Evolutionary conservation across 1,140 invertebrate genomes (phyloP).

Genomic region (Ptiloglossa arizonensis): DNA sequence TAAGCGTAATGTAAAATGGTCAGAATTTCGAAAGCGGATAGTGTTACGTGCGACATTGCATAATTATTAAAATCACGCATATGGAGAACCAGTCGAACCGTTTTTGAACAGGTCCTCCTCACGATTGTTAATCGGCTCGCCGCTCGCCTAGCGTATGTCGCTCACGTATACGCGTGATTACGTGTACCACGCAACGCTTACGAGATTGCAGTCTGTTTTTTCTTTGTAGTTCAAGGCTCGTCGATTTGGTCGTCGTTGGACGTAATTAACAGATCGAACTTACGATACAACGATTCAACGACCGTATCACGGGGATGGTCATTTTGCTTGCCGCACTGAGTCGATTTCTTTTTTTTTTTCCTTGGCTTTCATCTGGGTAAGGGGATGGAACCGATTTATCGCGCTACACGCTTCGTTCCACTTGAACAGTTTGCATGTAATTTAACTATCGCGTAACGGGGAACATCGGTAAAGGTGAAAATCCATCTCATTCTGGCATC

Average conservation of each 20-base stretch:
- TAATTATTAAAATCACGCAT: neutral
- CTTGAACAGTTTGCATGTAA: slow-evolving; percentile 15
- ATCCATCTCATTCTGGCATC: neutral
- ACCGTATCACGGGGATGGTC: neutral
- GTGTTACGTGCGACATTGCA: neutral
- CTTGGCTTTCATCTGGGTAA: neutral
- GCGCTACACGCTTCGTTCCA: slow-evolving; percentile 24
- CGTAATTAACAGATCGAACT: slow-evolving; percentile 25
- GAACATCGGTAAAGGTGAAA: neutral
- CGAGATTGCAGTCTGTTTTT: slow-evolving; percentile 15
- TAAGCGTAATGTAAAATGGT: too few species aligned
- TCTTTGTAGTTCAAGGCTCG: slow-evolving; percentile 42
- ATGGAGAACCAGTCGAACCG: neutral
- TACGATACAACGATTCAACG: neutral
- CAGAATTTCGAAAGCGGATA: neutral
- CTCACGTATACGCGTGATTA: slow-evolving; percentile 35
- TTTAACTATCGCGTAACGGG: slow-evolving; percentile 14
- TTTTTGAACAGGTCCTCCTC: slow-evolving; percentile 15
- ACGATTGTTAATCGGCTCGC: slow-evolving; percentile 20
- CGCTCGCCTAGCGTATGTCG: slow-evolving; percentile 16
- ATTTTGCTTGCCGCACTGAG: neutral
- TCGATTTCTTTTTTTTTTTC: slow-evolving; percentile 39
- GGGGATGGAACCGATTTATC: neutral
- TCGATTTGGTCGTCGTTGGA: slow-evolving; percentile 6
- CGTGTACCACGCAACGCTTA: slow-evolving; percentile 44